Evolutionary conservation across 37 sponge, comb jelly and placozoan species (phyloP), one percentile per base, ranked within the genome.

Genomic region (Mnemiopsis leidyi): DNA sequence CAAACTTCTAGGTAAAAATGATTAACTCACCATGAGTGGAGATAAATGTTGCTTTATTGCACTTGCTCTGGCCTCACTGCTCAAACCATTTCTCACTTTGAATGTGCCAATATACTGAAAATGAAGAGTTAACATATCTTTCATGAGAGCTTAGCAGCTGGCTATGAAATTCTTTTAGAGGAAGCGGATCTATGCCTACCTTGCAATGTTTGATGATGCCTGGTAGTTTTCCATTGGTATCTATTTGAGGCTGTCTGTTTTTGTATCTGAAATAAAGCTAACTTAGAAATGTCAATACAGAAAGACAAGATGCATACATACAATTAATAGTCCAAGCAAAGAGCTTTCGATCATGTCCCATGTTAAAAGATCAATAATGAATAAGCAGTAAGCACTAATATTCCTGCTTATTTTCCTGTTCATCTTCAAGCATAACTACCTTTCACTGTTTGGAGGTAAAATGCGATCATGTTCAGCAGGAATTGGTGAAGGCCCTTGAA

Each of bases 81-180:
- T 85, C 90, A 85, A 40, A 16, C 40, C 90, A 39, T 85, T 85
- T 33, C 30, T 40, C 25, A 85, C 90, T 40, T 85, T 85, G 61
- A 85, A 85, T 25, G 90, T 85, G 0, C 61, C 90, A 38, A 85
- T 85, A 61, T 85, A 85, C 90, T 85, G 90, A 85, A 85, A 85
- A 18, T 48, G 61, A 18, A 18, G 61, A n/a, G n/a, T n/a, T n/a
- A n/a, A n/a, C n/a, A n/a, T n/a, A n/a, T n/a, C n/a, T n/a, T n/a
- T n/a, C n/a, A n/a, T n/a, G n/a, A n/a, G n/a, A n/a, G n/a, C n/a
- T n/a, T n/a, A n/a, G n/a, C n/a, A n/a, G n/a, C n/a, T n/a, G n/a
- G n/a, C n/a, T n/a, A n/a, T n/a, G n/a, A n/a, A n/a, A n/a, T n/a
- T n/a, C n/a, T n/a, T n/a, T n/a, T n/a, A n/a, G n/a, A n/a, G n/a